Percentiles rank a stretch among this genome's conserved stretches.
Conservation (phyloP, 2,113 vertebrate species). For the Montifringilla adamsi region DNA sequence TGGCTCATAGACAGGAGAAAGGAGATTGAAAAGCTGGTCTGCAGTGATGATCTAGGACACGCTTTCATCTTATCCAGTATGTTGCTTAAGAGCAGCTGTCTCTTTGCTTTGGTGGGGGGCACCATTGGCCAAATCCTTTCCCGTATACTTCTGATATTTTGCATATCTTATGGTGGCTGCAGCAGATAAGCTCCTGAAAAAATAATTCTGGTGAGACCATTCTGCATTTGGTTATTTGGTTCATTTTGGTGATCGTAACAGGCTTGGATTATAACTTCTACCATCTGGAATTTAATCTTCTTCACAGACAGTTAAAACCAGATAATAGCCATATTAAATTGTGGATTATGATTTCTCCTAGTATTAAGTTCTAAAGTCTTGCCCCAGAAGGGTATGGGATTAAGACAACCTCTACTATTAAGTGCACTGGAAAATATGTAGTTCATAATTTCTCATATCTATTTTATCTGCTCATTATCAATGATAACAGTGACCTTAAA, state of each 20-base stretch:
- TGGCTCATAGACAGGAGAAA: neutral
- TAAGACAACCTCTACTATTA: constrained; percentile 39
- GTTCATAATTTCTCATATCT: constrained; percentile 12
- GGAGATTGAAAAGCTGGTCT: neutral
- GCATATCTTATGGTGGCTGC: neutral
- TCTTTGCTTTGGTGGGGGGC: neutral
- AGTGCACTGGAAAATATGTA: constrained; percentile 29
- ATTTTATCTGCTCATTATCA: constrained; percentile 17
- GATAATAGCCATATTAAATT: constrained; percentile 67
- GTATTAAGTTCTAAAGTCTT: constrained; percentile 60
- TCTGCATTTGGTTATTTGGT: constrained; percentile 56
- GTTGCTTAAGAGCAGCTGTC: neutral
- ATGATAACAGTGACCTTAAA: neutral
- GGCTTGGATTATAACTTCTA: constrained; percentile 66
- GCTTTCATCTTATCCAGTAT: neutral
- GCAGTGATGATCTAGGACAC: neutral
- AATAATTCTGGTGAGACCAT: constrained; percentile 24
- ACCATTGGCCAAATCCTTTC: neutral
- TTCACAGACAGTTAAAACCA: constrained; percentile 70
- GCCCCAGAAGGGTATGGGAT: constrained; percentile 12
- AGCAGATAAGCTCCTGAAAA: constrained; percentile 15
- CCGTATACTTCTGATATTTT: neutral
- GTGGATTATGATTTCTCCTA: constrained; percentile 62
- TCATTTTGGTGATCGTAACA: constrained; percentile 55
- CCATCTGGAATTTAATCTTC: constrained; percentile 71